A percentile compares a stretch with the other conserved stretches of the same genome.
phyloP scores from a whole-genome alignment of 2,888 invertebrate species.

The Keiferia lycopersicella region DNA sequence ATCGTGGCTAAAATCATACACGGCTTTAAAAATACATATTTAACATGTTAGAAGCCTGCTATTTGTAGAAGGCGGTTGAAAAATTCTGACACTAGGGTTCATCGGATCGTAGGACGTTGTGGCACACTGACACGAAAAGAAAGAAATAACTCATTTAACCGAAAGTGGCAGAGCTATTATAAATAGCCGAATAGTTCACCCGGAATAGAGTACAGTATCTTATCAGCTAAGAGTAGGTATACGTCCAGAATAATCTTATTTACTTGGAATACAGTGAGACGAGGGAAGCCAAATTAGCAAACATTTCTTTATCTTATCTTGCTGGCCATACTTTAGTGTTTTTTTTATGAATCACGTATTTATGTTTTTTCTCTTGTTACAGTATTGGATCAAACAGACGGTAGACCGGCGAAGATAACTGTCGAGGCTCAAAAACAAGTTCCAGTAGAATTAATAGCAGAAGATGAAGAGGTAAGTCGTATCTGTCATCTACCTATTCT shows the following conservation, averaged over 20 bases:
- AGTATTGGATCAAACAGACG: conserved; percentile 72
- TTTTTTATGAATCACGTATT: not conserved
- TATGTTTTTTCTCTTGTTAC: conserved; percentile 53
- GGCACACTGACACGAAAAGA: too few species aligned
- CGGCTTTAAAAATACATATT: too few species aligned
- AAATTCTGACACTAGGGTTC: too few species aligned
- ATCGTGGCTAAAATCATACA: too few species aligned
- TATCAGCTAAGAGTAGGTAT: not conserved
- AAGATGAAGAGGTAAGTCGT: conserved; percentile 69
- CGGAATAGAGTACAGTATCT: not conserved
- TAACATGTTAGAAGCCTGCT: too few species aligned
- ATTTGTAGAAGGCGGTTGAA: too few species aligned
- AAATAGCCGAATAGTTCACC: too few species aligned
- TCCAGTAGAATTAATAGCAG: conserved; percentile 66
- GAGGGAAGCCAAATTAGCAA: not conserved
- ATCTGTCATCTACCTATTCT: not conserved
- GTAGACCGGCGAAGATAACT: conserved; percentile 56
- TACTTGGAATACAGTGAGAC: not conserved
- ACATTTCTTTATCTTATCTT: not conserved
- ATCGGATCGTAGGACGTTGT: too few species aligned
- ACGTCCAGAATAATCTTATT: not conserved
- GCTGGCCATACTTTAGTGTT: not conserved
- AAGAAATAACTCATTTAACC: too few species aligned
- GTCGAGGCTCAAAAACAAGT: conserved; percentile 62
- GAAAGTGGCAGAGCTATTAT: too few species aligned